Conservation (phyloP, 2,113 vertebrate species). For the Ia io region DNA sequence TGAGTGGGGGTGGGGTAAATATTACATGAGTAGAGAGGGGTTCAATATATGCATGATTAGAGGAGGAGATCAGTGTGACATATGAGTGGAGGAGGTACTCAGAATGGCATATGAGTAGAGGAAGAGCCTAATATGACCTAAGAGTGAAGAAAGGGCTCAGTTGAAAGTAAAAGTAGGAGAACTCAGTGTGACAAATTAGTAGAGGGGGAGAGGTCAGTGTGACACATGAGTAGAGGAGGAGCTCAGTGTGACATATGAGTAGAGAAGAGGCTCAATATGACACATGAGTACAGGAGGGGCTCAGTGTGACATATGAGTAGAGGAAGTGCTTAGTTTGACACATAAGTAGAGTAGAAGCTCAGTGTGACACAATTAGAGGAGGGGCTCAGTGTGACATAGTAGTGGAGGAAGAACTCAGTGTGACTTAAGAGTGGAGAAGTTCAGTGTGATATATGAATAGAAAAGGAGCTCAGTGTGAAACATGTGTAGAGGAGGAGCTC, state of each 20-base stretch:
- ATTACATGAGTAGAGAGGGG: not conserved
- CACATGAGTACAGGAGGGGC: no score
- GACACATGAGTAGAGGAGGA: not conserved
- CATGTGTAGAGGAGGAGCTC: no score
- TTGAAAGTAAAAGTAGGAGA: no score
- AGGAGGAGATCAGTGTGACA: not conserved
- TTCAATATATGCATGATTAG: not conserved
- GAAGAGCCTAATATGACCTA: no score
- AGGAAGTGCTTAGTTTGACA: not conserved
- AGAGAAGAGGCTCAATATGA: not conserved
- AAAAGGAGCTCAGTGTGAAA: no score
- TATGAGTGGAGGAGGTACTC: not conserved
- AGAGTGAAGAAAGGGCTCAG: not conserved
- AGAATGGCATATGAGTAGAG: not conserved
- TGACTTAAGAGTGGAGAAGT: not conserved
- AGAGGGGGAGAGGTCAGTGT: not conserved
- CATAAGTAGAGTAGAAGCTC: not conserved
- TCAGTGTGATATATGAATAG: no score
- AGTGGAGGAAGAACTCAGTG: no score
- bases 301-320: fast-evolving
- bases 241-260: not conserved
- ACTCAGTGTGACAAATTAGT: no score
- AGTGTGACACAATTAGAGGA: no score
- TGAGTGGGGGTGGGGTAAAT: not conserved
- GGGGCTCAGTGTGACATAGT: not conserved